phyloP scores from a whole-genome alignment of 2,888 invertebrate species.

The Malthinus flaveolus region DNA sequence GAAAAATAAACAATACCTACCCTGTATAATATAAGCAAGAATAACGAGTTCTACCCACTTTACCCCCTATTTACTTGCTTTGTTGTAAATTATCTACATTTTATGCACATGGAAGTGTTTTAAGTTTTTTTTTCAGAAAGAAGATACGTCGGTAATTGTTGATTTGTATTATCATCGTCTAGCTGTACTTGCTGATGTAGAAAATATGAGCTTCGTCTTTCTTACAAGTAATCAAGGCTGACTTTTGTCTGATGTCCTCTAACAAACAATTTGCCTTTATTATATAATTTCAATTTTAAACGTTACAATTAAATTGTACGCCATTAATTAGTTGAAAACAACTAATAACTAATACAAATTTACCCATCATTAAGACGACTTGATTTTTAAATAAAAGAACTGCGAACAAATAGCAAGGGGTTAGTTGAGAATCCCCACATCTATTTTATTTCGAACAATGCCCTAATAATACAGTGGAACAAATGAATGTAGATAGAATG shows the following conservation, averaged over 20 bases:
- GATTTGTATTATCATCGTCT: slow-evolving; percentile 1
- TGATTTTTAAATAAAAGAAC: not conserved
- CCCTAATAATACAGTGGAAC: slow-evolving; percentile 30
- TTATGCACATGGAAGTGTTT: too few relatives aligned
- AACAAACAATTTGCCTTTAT: not conserved
- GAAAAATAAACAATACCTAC: too few relatives aligned
- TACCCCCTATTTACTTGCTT: too few relatives aligned
- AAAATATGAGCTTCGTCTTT: too few relatives aligned
- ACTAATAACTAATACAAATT: not conserved
- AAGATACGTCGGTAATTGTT: slow-evolving; percentile 1
- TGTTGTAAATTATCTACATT: too few relatives aligned
- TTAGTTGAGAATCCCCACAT: slow-evolving; percentile 16
- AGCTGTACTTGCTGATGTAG: not conserved
- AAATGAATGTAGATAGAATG: slow-evolving; percentile 43
- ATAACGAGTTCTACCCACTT: too few relatives aligned
- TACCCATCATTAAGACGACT: not conserved
- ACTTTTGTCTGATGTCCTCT: not conserved
- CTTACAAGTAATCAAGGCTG: too few relatives aligned
- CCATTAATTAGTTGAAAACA: too few relatives aligned
- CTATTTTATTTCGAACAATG: slow-evolving; percentile 28
- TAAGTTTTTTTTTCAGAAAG: not conserved
- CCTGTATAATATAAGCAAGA: too few relatives aligned
- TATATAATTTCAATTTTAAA: slow-evolving; percentile 1
- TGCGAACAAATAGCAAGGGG: slow-evolving; percentile 12
- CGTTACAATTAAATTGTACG: not conserved